Conservation (phyloP, 2,888 invertebrate species). For the Tachystola acroxantha region DNA sequence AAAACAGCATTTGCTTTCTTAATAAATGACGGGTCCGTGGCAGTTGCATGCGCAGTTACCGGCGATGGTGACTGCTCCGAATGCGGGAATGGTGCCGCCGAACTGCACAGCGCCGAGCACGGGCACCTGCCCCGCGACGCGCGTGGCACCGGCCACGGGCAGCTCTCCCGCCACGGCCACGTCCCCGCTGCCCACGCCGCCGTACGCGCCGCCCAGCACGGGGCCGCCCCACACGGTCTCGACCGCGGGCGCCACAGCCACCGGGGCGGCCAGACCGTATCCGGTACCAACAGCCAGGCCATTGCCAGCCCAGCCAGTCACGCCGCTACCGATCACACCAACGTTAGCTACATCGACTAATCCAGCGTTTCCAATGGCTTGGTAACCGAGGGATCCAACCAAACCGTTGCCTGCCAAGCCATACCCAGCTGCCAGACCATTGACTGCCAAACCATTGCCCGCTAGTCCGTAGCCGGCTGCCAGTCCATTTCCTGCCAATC, state of each 20-base stretch:
- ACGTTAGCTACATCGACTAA: neutral
- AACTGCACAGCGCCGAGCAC: conserved; percentile 32
- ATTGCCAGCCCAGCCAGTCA: neutral
- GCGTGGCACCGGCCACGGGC: conserved; percentile 26
- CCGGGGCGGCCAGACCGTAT: conserved; percentile 20
- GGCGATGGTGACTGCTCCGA: conserved; percentile 25
- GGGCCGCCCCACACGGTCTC: neutral
- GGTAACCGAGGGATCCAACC: neutral
- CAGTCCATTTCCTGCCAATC: conserved; percentile 5
- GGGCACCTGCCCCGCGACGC: conserved; percentile 32
- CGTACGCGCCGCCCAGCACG: conserved; percentile 18
- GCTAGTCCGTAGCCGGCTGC: neutral
- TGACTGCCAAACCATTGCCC: neutral
- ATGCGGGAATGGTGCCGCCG: conserved; percentile 27
- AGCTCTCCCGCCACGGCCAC: conserved; percentile 21
- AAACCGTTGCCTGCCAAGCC: neutral
- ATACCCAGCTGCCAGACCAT: neutral
- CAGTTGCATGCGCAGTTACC: conserved; percentile 20
- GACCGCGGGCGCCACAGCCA: too few species aligned
- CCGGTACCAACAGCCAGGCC: neutral
- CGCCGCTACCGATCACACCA: neutral
- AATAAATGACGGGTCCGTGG: neutral
- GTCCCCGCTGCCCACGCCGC: conserved; percentile 22
- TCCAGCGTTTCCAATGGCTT: conserved; percentile 14
- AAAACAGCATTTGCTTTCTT: too few species aligned